These are phyloP conservation scores for Aldrovandia affinis DNA, from an alignment of 2,797 vertebrate species.

Conservation along the genomic window DNA sequence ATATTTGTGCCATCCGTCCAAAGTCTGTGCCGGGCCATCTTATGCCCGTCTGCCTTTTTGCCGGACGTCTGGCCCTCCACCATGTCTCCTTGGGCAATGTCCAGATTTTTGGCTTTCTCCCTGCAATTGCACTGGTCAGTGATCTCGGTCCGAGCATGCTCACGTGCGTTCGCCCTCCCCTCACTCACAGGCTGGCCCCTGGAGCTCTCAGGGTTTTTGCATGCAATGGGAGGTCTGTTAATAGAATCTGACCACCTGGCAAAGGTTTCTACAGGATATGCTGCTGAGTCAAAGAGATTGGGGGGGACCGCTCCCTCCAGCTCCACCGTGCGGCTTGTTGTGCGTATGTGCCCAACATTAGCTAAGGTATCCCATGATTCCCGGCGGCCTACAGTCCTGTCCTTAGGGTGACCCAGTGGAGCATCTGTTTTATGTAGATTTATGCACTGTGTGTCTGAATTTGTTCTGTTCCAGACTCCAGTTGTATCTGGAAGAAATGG, in stretches of 20 bases:
- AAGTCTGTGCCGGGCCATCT: background rate
- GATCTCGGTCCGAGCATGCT: background rate
- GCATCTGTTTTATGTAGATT: background rate
- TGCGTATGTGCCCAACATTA: background rate
- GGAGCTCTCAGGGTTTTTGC: background rate
- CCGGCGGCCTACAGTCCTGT: slow-evolving; percentile 55
- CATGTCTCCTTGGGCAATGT: background rate
- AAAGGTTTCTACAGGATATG: background rate
- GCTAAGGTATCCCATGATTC: slow-evolving; percentile 21
- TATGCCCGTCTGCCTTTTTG: background rate
- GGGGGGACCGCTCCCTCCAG: background rate
- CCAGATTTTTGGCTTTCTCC: background rate
- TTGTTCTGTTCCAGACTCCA: slow-evolving; percentile 45
- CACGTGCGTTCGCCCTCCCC: background rate
- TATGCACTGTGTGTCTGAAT: slow-evolving; percentile 2
- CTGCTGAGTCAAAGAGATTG: background rate
- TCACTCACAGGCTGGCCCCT: background rate
- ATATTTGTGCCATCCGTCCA: background rate
- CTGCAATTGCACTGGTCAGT: background rate
- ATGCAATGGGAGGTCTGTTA: background rate
- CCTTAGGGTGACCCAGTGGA: slow-evolving; percentile 47
- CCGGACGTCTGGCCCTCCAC: background rate
- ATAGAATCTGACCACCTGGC: too few relatives aligned
- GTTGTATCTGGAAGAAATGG: slow-evolving; percentile 33
- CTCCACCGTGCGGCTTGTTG: background rate